Evolutionary conservation across 2,113 vertebrate genomes (phyloP).

Genomic region (Alectura lathami): DNA sequence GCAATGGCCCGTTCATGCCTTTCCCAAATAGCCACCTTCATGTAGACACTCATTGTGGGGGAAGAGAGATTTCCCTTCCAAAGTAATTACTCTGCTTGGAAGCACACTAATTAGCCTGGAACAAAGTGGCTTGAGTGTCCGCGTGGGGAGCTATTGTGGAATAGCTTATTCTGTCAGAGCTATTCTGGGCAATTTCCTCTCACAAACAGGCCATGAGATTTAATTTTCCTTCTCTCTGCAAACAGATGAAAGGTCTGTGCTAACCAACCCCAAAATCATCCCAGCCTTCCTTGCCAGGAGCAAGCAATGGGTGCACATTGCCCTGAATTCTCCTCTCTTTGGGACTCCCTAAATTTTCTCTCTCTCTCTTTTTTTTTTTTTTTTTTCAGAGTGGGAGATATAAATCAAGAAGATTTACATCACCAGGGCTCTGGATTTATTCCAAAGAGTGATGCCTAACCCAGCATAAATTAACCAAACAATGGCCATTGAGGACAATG

Average conservation of each 20-base stretch:
- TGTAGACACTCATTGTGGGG: conserved; percentile 2
- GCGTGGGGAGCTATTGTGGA: conserved; percentile 58
- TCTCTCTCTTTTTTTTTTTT: neutral
- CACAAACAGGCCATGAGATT: conserved; percentile 58
- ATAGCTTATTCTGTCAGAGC: conserved; percentile 61
- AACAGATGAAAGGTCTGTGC: conserved; percentile 26
- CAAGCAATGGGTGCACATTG: neutral
- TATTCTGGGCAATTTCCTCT: conserved; percentile 65
- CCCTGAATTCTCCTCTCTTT: neutral
- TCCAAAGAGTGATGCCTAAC: conserved; percentile 47
- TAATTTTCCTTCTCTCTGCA: conserved; percentile 49
- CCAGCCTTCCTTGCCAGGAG: neutral
- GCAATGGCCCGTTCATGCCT: neutral
- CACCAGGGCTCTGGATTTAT: neutral
- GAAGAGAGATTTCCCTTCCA: conserved; percentile 55
- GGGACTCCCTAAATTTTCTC: neutral
- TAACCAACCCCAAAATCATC: conserved; percentile 6
- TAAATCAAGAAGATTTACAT: conserved; percentile 30
- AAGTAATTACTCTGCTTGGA: conserved; percentile 57
- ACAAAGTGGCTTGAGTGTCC: conserved; percentile 57
- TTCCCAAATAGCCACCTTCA: conserved; percentile 2
- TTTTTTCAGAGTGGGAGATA: neutral
- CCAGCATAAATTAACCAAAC: conserved; percentile 45
- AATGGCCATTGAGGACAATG: conserved; percentile 34
- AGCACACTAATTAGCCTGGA: conserved; percentile 67